Base-by-base conservation (phyloP, 2,113 vertebrate species). In the Anhinga anhinga region DNA sequence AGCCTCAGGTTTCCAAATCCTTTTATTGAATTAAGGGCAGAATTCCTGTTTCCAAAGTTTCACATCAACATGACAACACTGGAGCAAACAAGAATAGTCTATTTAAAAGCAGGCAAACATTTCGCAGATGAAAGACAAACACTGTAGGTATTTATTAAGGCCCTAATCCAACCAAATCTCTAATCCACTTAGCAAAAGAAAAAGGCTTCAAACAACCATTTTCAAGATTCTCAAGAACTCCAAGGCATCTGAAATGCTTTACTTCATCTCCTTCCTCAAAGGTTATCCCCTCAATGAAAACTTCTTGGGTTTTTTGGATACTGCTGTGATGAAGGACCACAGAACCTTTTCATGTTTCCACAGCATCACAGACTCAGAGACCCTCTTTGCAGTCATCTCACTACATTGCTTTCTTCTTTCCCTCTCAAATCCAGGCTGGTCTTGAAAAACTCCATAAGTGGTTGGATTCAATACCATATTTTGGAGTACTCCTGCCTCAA, bases 31-130 rank as follows among this genome's bases (percentile, higher is more conserved):
- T 88, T 86, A 95, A 95, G 69, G 65, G 61, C 56, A 84, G 80
- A 92, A 97, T 92, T 97, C 90, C 88, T 76, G 65, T 93, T 97
- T 96, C 95, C 92, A 95, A 47, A 95, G 83, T 80, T 95, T 95
- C 92, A 72, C 62, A 88, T 93, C 96, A 95, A 92, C 88, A 86
- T 95, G 94, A 95, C 95, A 97, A 94, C 97, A 79, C 56, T 87
- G 90, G 61, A 93, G 88, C 90, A 95, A 97, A 96, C 72, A 97
- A 92, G 95, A 95, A 58, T 77, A 93, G 69, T 70, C 92, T 92
- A 63, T 95, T 95, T 97, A 91, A 96, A 93, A 96, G 91, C 86
- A 93, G 52, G 80, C 76, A 94, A 91, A 94, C 88, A 93, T 92
- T 95, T 89, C 13, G 2, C 69, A 96, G 97, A 97, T 95, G 92